These are phyloP conservation scores for Cranoglanis bouderius DNA, from an alignment of 2,113 vertebrate genomes.

Conservation along the genomic window DNA sequence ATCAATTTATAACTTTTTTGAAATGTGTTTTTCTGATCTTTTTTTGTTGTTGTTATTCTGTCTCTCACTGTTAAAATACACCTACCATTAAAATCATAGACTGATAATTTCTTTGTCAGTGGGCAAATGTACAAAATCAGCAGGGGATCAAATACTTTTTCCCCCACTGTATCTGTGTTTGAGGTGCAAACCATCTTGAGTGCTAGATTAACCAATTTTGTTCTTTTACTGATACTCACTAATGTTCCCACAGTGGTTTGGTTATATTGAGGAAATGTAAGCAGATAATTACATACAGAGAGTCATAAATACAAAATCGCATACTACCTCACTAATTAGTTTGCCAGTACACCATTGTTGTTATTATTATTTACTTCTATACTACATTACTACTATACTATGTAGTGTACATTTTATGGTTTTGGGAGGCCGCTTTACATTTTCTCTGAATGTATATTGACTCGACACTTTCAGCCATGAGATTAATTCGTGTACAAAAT, in stretches of 20 bases:
- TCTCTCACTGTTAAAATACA: too few species aligned
- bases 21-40: too few species aligned
- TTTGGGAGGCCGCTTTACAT: background rate
- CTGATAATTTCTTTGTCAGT: too few species aligned
- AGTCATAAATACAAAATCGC: background rate
- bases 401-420: background rate
- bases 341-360: background rate
- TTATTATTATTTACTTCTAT: background rate
- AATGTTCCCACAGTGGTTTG: background rate
- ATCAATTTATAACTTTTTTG: too few species aligned
- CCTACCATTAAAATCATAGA: too few species aligned
- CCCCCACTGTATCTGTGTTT: too few species aligned
- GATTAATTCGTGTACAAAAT: background rate
- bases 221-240: background rate
- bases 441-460: background rate
- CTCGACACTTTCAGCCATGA: background rate
- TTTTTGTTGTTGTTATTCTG: too few species aligned
- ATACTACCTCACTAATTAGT: background rate
- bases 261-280: background rate
- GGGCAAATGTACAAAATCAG: too few species aligned
- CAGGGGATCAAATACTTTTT: too few species aligned
- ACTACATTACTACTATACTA: background rate
- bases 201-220: background rate
- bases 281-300: background rate
- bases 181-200: background rate